Base-by-base conservation (phyloP, 1,140 invertebrate genomes). In the Holcopasites calliopsidis region DNA sequence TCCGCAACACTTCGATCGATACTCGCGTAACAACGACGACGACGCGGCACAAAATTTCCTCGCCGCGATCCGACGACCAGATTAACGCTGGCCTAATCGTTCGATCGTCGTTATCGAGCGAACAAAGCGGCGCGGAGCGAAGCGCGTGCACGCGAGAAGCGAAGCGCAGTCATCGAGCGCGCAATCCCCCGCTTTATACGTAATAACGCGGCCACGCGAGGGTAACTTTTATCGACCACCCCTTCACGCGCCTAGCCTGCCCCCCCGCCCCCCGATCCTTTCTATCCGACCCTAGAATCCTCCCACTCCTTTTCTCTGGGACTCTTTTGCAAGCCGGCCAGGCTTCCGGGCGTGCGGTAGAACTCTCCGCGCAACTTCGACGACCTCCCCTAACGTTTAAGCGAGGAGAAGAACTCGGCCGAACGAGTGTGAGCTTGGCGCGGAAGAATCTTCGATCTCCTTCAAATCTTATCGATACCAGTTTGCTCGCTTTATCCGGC, bases 171-270 rank as follows among this genome's bases (percentile, higher is more conserved):
- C 66, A 76, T 68, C 60, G 80, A 69, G 70, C 71, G 81, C 80
- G 65, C 79, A 78, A 83, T 83, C 68, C 76, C 60, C 69, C 55
- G 76, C 35, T 83, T 83, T 82, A 76, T 83, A 83, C 80, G 76
- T 83, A 83, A 83, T 83, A 83, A 83, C 76, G 80, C 68, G 79
- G 72, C 82, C 80, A 83, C 68, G 77, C 80, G 81, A 79, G 82
- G 72, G 68, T 35, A 70, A 80, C 72, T 76, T 83, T 83, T 83
- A 83, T 83, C 82, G 82, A 83, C 77, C 80, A 83, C 44, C 80
- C 72, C 82, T 79, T 79, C 49, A 55, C 80, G 60, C 60, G 76
- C 60, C 55, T 76, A 68, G 79, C 64, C 70, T 76, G 50, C 55
- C 54, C 64, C 58, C 57, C 44, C 13, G 44, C 44, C 44, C 44